A percentile compares a stretch with the other conserved stretches of the same genome.
phyloP scores from a whole-genome alignment of 2,888 invertebrate species.

The Rapana venosa region DNA sequence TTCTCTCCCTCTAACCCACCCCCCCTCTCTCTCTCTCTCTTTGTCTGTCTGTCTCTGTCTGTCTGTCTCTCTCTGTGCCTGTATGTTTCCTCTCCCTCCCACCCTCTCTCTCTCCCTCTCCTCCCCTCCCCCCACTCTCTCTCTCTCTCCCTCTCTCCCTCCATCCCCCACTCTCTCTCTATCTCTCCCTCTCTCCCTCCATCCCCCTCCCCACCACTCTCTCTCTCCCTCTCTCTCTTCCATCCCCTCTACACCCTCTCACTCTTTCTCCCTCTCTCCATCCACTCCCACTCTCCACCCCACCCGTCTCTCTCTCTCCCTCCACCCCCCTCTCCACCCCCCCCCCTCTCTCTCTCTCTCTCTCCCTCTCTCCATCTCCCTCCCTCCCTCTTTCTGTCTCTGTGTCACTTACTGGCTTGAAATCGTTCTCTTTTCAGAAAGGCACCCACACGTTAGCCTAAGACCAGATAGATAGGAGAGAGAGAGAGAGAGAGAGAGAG shows the following conservation, averaged over 20 bases:
- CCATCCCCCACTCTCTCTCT: neutral
- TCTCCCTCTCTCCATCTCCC: neutral
- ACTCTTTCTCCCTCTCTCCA: neutral
- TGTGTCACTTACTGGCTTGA: neutral
- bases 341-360: neutral
- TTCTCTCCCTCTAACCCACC: too few relatives aligned
- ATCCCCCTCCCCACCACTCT: neutral
- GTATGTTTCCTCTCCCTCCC: too few relatives aligned
- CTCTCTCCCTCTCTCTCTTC: neutral
- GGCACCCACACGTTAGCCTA: too few relatives aligned
- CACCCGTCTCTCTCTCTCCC: too few relatives aligned
- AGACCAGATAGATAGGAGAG: neutral
- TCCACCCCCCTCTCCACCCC: neutral
- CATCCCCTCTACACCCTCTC: neutral
- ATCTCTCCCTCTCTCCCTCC: neutral
- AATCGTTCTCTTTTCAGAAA: too few relatives aligned
- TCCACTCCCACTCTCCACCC: too few relatives aligned
- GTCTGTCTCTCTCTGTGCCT: too few relatives aligned
- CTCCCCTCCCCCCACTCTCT: too few relatives aligned
- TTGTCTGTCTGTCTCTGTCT: too few relatives aligned
- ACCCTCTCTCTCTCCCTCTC: too few relatives aligned
- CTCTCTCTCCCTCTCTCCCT: too few relatives aligned
- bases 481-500: neutral
- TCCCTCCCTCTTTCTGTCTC: neutral
- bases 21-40: too few relatives aligned